phyloP scores from a whole-genome alignment of 2,888 invertebrate species.

The Eledona agricola region DNA sequence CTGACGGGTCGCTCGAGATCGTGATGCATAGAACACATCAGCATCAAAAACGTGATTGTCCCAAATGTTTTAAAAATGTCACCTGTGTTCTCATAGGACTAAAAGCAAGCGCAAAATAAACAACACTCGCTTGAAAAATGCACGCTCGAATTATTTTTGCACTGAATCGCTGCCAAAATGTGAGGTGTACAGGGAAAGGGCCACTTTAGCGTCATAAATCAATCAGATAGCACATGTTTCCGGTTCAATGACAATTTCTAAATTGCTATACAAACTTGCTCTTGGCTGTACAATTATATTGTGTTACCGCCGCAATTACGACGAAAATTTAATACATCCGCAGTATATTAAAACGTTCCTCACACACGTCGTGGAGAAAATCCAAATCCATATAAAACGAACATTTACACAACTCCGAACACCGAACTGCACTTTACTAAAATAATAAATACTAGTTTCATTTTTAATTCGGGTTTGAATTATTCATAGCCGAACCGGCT shows the following conservation, averaged over 20 bases:
- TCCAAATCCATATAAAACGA: neutral
- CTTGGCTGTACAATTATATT: neutral
- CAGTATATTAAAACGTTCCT: neutral
- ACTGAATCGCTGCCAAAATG: too few species aligned
- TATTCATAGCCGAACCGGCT: too few species aligned
- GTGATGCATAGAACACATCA: slow-evolving; percentile 29
- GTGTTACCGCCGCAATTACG: slow-evolving; percentile 1
- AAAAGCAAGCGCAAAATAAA: too few species aligned
- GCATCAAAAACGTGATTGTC: slow-evolving; percentile 31
- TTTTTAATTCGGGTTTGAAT: too few species aligned
- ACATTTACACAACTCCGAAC: slow-evolving; percentile 2
- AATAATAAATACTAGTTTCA: too few species aligned
- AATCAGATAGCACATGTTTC: slow-evolving; percentile 25
- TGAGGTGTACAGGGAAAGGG: slow-evolving; percentile 6
- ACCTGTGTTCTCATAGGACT: slow-evolving; percentile 8
- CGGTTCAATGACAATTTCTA: too few species aligned
- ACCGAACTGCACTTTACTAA: too few species aligned
- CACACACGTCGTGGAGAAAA: neutral
- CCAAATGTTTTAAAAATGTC: slow-evolving; percentile 23
- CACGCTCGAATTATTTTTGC: too few species aligned
- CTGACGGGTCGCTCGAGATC: slow-evolving; percentile 22
- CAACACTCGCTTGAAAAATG: too few species aligned
- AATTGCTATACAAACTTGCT: too few species aligned
- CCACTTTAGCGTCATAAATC: slow-evolving; percentile 18
- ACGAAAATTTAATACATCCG: slow-evolving; percentile 3